These are phyloP conservation scores for Agrochola macilenta DNA, from an alignment of 2,888 invertebrate genomes.

Conservation along the genomic window DNA sequence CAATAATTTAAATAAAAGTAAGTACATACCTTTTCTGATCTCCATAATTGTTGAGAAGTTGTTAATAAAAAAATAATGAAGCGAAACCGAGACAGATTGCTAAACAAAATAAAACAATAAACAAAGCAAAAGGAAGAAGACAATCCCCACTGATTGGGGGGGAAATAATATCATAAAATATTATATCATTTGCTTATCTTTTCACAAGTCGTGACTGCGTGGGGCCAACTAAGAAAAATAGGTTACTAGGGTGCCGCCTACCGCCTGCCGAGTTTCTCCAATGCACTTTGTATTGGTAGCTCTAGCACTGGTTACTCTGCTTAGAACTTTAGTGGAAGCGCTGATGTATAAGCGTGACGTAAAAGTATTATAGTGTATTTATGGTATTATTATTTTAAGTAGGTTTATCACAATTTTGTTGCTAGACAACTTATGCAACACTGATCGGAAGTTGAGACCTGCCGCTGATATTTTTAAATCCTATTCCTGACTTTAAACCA, in stretches of 20 bases:
- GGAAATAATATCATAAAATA: conserved; percentile 44
- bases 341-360: background rate
- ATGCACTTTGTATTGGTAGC: conserved; percentile 49
- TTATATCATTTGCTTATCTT: conserved; percentile 61
- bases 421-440: background rate
- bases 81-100: background rate
- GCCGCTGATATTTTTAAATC: background rate
- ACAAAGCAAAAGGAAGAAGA: conserved; percentile 14
- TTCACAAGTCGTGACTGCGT: conserved; percentile 50
- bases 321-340: background rate
- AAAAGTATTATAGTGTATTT: background rate
- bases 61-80: conserved; percentile 8
- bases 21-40: background rate
- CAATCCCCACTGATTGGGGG: conserved; percentile 21
- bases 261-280: conserved; percentile 30
- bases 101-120: conserved; percentile 36
- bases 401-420: background rate
- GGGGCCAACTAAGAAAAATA: conserved; percentile 51
- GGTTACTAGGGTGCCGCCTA: conserved; percentile 60
- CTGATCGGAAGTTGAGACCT: background rate
- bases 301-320: conserved; percentile 22
- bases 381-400: background rate
- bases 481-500: background rate
- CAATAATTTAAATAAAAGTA: background rate
- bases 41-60: background rate